A percentile compares a stretch with the other conserved stretches of the same genome.
These are phyloP conservation scores for Channa striata DNA, from an alignment of 2,797 vertebrate species.

Conservation along the genomic window DNA sequence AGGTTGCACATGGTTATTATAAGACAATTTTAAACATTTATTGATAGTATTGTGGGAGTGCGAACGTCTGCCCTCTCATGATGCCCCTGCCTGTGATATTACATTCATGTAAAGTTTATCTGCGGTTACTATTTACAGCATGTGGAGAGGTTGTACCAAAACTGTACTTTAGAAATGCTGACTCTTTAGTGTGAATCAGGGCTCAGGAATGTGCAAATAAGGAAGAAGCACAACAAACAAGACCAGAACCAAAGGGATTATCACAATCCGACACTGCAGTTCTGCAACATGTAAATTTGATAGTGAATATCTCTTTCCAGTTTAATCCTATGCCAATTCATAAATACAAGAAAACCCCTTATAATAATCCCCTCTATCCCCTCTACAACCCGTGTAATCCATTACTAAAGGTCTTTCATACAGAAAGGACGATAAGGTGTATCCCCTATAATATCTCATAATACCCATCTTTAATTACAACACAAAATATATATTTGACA, in stretches of 20 bases:
- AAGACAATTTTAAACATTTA: no score
- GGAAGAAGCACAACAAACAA: conserved; percentile 8
- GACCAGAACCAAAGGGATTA: conserved; percentile 58
- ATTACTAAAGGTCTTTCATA: conserved; percentile 48
- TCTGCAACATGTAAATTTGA: conserved; percentile 46
- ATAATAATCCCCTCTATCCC: conserved; percentile 43
- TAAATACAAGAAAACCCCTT: conserved; percentile 42
- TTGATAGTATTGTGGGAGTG: no score
- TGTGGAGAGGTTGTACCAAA: not conserved
- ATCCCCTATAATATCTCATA: conserved; percentile 37
- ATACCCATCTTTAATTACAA: conserved; percentile 41
- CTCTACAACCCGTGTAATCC: conserved; percentile 62
- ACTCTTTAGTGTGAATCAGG: conserved; percentile 5
- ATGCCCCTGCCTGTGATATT: not conserved
- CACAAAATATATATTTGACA: conserved; percentile 24
- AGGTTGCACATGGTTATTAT: no score
- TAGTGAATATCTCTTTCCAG: conserved; percentile 26
- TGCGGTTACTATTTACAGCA: not conserved
- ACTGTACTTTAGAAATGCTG: not conserved
- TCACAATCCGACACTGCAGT: conserved; percentile 29
- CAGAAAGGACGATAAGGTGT: conserved; percentile 21
- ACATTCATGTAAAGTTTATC: not conserved
- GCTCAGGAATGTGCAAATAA: not conserved
- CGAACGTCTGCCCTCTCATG: no score
- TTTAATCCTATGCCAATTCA: conserved; percentile 58